Base-by-base conservation (phyloP, 2,113 vertebrate genomes). In the Microcebus griseorufus region DNA sequence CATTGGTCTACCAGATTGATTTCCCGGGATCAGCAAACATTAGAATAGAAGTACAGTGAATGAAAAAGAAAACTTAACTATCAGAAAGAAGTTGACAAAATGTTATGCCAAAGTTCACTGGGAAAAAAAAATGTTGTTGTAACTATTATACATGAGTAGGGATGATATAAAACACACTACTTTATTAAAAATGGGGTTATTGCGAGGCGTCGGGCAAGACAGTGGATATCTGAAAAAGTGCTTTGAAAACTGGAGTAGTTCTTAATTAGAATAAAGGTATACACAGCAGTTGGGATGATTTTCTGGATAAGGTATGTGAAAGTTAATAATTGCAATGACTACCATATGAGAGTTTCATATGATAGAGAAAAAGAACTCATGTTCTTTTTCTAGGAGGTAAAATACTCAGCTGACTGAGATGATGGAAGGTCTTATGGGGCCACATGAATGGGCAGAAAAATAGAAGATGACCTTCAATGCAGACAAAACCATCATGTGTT, bases 191-290 rank as follows among this genome's bases (percentile, higher is more conserved):
- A 39, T 32, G 73, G 32, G 16, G 58, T 78, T 53, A 25, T 69
- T 93, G n/a, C 62, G 65, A 95, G 45, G 37, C 32, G 79, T 88
- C 91, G 69, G n/a, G 45, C 23, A 72, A 81, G 76, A 80, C 51
- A 58, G 78, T 13, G 3, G 48, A 22, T 64, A 20, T 87, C 75
- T 84, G 32, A 80, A 86, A 95, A 95, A 53, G 58, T 55, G 7
- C 55, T 95, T 94, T 80, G 76, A 94, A 67, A 84, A 90, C 8
- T 53, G 7, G 45, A 88, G 70, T 70, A 72, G 39, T 83, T 83
- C 79, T 76, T 90, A 62, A 69, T 70, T 60, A 83, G 45, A 87
- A 69, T 78, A 75, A 89, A 88, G 48, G 18, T 25, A 39, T 32
- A 22, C 9, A n/a, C 12, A 81, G 65, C 81, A 73, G n/a, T 20